Evolutionary conservation across 2,797 vertebrate genomes (phyloP), one percentile per base, ranked within the genome.

Genomic region (Cirrhinus molitorella): DNA sequence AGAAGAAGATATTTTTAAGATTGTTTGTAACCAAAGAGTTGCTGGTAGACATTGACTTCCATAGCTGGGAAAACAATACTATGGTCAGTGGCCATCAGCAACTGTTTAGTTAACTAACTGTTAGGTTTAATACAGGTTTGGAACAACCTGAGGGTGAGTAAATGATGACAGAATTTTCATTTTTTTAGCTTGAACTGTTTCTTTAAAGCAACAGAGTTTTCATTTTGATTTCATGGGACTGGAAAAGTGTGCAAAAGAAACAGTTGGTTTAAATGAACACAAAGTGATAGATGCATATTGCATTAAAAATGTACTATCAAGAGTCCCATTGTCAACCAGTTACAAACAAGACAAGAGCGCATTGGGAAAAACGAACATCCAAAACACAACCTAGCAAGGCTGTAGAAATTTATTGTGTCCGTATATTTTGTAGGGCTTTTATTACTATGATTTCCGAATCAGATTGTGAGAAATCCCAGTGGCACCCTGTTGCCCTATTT

Each of bases 401-500:
- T 51, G 12, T 28, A 17, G n/a, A 71, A 45, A 23, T 68, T 6
- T 17, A 17, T 80, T 66, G 51, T 47, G 28, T 47, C 40, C 19
- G 57, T 65, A 9, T 28, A 12, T 51, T 82, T n/a, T 75, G 57
- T 51, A 73, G 45, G 14, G 11, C 31, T 74, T 67, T 23, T 31
- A 75, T 59, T 55, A 45, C 34, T 55, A 31, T 68, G 61, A 83
- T 75, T 75, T 45, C 61, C 34, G 49, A 76, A 67, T 76, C 81
- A 57, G 71, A 67, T 75, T 57, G 59, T 75, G 59, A 66, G 47
- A 67, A 76, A 47, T 83, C 61, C 72, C 72, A 83, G 19, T 4
- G 37, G 72, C 37, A 34, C 49, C 12, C 19, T 66, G 23, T 76
- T 76, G 81, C 81, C 81, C 61, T 67, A 55, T 59, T 83, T 76